Evolutionary conservation across 2,888 invertebrate genomes (phyloP).

Genomic region (Platypus cylindrus): DNA sequence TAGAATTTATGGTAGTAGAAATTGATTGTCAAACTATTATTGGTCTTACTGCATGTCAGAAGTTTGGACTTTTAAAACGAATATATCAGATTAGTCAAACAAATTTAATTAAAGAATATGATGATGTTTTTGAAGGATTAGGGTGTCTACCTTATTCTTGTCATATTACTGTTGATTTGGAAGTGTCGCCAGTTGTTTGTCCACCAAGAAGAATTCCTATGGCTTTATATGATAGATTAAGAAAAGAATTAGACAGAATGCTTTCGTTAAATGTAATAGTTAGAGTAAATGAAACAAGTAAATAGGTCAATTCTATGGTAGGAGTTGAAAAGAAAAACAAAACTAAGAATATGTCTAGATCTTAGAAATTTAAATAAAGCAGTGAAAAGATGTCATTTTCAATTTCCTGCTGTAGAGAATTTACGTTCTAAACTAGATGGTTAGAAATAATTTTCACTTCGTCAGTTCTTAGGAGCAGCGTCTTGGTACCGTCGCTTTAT

Average conservation of each 20-base stretch:
- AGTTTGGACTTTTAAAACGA: slow-evolving; percentile 2
- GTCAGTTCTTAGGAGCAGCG: slow-evolving; percentile 4
- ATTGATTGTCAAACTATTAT: slow-evolving; percentile 3
- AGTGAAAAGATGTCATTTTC: no score
- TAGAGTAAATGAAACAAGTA: neutral
- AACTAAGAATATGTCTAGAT: no score
- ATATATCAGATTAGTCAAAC: neutral
- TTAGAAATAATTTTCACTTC: no score
- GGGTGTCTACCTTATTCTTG: no score
- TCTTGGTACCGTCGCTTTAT: slow-evolving; percentile 7
- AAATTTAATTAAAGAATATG: neutral
- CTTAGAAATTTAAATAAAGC: no score
- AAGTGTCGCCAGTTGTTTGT: neutral
- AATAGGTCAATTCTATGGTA: slow-evolving; percentile 2
- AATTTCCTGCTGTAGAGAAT: no score
- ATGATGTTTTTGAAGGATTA: slow-evolving; percentile 1
- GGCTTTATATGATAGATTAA: slow-evolving; percentile 1
- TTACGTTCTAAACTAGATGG: no score
- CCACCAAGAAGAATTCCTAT: slow-evolving; percentile 5
- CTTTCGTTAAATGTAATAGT: slow-evolving; percentile 1
- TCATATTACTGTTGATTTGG: neutral
- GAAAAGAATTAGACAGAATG: slow-evolving; percentile 4
- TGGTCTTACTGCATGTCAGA: slow-evolving; percentile 2
- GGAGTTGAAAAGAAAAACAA: slow-evolving; percentile 2
- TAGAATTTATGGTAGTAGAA: slow-evolving; percentile 4